Evolutionary conservation across 2,797 vertebrate genomes (phyloP).

Genomic region (Sus cebifrons): DNA sequence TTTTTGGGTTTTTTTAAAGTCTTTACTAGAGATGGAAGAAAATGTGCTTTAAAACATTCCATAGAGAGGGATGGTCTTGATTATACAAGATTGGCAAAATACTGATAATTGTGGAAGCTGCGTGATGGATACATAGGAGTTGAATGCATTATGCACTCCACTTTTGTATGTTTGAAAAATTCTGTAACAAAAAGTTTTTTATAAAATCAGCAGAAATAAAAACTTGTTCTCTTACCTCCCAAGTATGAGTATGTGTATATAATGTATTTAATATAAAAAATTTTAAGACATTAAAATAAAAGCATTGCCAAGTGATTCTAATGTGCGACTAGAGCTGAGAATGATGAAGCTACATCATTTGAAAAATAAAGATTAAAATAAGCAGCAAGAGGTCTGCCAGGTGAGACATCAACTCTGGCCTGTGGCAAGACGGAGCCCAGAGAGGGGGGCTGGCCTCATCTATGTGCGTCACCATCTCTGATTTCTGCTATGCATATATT

Average conservation of each 20-base stretch:
- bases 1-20: not conserved
- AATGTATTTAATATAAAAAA: conserved; percentile 46
- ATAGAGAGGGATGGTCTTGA: not conserved
- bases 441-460: not conserved
- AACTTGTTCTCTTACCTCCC: not conserved
- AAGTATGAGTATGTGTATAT: not conserved
- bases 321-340: not conserved
- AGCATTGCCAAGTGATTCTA: conserved; percentile 27
- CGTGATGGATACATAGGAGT: not conserved
- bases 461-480: not conserved
- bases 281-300: conserved; percentile 47
- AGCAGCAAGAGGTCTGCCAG: not conserved
- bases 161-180: conserved; percentile 50
- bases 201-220: conserved; percentile 64
- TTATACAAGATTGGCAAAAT: conserved; percentile 24
- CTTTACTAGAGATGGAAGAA: conserved; percentile 46
- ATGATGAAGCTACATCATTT: not conserved
- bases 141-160: conserved; percentile 18
- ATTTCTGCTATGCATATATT: not conserved
- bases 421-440: not conserved
- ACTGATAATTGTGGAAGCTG: not conserved
- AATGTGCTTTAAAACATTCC: not conserved
- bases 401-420: not conserved
- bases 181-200: conserved; percentile 53
- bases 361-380: conserved; percentile 45